Base-by-base conservation (phyloP, 2,113 vertebrate genomes). In the Dromaius novaehollandiae region DNA sequence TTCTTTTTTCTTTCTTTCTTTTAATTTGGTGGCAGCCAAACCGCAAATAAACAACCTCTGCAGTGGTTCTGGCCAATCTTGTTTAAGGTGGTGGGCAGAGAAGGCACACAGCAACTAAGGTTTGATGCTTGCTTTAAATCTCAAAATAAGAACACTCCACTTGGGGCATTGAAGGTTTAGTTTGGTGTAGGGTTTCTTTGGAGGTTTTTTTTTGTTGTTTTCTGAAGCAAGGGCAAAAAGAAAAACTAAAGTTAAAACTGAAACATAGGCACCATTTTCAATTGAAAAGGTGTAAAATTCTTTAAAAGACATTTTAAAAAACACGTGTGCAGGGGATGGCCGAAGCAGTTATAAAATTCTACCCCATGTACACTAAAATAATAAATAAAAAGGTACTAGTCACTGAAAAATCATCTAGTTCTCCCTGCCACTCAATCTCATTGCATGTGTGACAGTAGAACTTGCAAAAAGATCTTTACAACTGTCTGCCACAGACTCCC, bases 361-460 rank as follows among this genome's bases (percentile, higher is more conserved):
- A 74, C 30, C 30, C n/a, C 46, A 34, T 0, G 0, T 30, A 32
- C 14, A 66, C 53, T 9, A 22, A 26, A 64, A 56, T 53, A 38
- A 38, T 38, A 38, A 38, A 38, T 38, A 40, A 58, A 50, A 8
- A 42, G 13, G 42, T 5, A 40, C 12, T 42, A 34, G 32, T 44
- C 21, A 38, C 17, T 56, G 34, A 26, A 66, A 84, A 69, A 55
- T 74, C 18, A 80, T 6, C 16, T 42, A 9, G 48, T 55, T 68
- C 38, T 89, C 46, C 44, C 24, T 46, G 24, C n/a, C 30, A 18
- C 30, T 36, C 68, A 61, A 61, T 48, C 34, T 46, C 44, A 2
- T 15, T 6, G 15, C 4, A 15, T 36, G 34, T 65, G 32, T 6
- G 26, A 76, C 0, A 70, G 55, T 19, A 48, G 32, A 1, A 0